These are phyloP conservation scores for Hoplostethus mediterraneus DNA, from an alignment of 2,797 vertebrate species.

Conservation along the genomic window DNA sequence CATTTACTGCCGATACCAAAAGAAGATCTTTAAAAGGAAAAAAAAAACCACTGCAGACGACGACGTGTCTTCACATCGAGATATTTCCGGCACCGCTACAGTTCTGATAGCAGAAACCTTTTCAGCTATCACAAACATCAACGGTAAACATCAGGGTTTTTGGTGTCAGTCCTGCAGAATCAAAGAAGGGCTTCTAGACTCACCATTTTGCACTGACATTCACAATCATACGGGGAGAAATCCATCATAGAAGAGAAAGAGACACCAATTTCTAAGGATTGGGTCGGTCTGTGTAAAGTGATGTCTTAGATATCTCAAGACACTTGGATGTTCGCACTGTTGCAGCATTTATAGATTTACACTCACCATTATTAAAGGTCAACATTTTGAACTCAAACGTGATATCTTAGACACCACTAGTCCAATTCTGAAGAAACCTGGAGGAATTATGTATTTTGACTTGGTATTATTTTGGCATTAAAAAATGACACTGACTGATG, in stretches of 20 bases:
- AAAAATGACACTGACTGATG: no score
- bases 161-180: constrained; percentile 25
- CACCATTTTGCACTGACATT: constrained; percentile 7
- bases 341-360: no score
- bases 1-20: constrained; percentile 34
- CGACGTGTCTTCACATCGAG: background rate
- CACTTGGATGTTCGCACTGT: no score
- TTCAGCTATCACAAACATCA: constrained; percentile 36
- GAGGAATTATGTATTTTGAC: no score
- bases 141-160: constrained; percentile 28
- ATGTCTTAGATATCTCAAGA: no score
- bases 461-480: no score
- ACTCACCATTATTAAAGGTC: no score
- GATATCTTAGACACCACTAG: no score
- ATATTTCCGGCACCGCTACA: constrained; percentile 25
- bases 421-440: no score
- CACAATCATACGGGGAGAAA: background rate
- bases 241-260: background rate
- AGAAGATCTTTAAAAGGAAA: constrained; percentile 16
- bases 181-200: constrained; percentile 8
- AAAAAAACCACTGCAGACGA: background rate
- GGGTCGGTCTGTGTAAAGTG: no score
- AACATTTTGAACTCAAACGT: no score
- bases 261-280: no score
- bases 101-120: constrained; percentile 35